Conservation (phyloP, 2,113 vertebrate species). For the Caranx ignobilis region DNA sequence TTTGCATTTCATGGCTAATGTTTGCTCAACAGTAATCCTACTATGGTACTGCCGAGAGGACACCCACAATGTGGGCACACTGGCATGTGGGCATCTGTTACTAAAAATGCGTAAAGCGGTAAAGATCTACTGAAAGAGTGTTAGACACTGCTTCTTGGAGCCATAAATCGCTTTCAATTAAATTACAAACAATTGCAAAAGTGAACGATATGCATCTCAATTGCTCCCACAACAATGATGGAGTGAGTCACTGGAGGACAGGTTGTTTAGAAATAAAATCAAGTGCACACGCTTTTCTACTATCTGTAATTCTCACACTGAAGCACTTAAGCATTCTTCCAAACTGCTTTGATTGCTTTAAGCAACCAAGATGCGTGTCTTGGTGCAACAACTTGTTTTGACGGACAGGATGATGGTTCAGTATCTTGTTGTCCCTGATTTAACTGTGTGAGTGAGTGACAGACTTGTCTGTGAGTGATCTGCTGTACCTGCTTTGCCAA, state of each 20-base stretch:
- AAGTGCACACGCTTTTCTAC: not conserved
- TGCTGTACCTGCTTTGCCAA: conserved; percentile 94
- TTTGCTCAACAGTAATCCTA: conserved; percentile 13
- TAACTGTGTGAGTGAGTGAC: conserved; percentile 46
- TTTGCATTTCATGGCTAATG: not conserved
- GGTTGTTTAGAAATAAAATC: conserved; percentile 10
- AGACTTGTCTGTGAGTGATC: conserved; percentile 34
- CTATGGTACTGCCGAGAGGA: conserved; percentile 22
- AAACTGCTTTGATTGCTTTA: conserved; percentile 26
- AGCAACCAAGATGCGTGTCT: not conserved
- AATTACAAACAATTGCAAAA: conserved; percentile 8
- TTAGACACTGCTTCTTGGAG: not conserved
- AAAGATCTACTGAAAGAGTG: conserved; percentile 1
- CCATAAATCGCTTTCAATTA: conserved; percentile 7
- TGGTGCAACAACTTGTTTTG: conserved; percentile 36
- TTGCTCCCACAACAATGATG: conserved; percentile 4
- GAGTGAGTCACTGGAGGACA: conserved; percentile 15
- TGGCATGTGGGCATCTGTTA: conserved; percentile 25
- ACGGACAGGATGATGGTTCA: conserved; percentile 50
- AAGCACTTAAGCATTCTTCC: not conserved
- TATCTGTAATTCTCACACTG: conserved; percentile 19
- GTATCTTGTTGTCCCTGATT: conserved; percentile 17
- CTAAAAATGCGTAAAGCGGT: conserved; percentile 31
- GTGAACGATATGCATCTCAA: conserved; percentile 4
- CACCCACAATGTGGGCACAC: conserved; percentile 35